These are phyloP conservation scores for Alethe diademata DNA, from an alignment of 2,113 vertebrate species.

Conservation along the genomic window DNA sequence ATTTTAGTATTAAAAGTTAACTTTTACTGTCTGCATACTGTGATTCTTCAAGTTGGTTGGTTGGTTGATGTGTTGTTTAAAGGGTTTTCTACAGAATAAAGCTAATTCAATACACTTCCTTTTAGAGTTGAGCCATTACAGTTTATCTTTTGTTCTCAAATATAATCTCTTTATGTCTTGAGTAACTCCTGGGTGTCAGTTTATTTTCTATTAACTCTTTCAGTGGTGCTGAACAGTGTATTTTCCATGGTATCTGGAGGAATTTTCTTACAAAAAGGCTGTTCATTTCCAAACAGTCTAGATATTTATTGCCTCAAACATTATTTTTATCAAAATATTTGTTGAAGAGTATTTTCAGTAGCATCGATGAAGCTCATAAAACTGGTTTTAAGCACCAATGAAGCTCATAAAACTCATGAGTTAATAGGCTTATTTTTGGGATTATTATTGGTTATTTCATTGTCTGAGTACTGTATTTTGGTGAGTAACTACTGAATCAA, in stretches of 20 bases:
- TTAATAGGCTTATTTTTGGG: neutral
- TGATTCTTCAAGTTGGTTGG: neutral
- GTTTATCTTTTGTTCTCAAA: neutral
- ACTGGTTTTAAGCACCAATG: neutral
- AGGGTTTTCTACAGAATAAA: neutral
- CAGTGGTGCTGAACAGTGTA: neutral
- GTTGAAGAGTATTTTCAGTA: neutral
- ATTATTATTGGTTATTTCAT: neutral
- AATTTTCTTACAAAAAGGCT: neutral
- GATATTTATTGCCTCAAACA: neutral
- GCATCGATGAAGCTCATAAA: neutral
- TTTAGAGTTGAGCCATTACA: neutral
- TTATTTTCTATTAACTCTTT: neutral
- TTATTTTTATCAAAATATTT: neutral
- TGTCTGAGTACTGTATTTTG: neutral
- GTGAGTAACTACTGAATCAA: neutral
- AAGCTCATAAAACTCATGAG: neutral
- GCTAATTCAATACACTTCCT: neutral
- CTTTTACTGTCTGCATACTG: neutral
- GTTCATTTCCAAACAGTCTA: neutral
- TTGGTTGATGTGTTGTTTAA: neutral
- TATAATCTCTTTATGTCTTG: neutral
- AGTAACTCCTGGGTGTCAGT: neutral
- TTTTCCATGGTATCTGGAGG: neutral
- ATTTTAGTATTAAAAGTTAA: neutral